A percentile compares a stretch with the other conserved stretches of the same genome.
Evolutionary conservation across 2,888 invertebrate genomes (phyloP).

Genomic region (Eupithecia tripunctaria): DNA sequence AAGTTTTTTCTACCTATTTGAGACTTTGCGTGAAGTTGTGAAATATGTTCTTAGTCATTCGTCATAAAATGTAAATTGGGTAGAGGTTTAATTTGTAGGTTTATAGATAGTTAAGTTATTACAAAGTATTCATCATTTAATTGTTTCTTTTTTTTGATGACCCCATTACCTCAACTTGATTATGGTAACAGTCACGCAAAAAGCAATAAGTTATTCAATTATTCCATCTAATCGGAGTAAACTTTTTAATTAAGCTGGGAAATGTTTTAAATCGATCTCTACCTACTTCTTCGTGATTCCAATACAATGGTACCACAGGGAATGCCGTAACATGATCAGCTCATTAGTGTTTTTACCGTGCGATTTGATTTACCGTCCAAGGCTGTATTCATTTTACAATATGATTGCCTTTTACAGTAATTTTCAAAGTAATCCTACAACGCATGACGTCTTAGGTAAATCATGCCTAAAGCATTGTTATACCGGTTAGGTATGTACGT

Average conservation of each 20-base stretch:
- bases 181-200: background rate
- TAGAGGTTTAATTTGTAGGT: background rate
- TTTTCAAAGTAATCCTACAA: slow-evolving; percentile 3
- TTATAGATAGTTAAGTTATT: background rate
- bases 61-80: background rate
- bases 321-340: slow-evolving; percentile 11
- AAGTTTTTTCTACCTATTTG: background rate
- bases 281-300: slow-evolving; percentile 8
- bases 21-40: background rate
- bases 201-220: background rate
- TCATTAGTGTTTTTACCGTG: slow-evolving; percentile 16
- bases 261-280: background rate
- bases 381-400: background rate
- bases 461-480: background rate
- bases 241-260: background rate
- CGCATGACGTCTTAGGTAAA: background rate
- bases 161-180: background rate
- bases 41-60: background rate
- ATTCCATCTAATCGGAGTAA: background rate
- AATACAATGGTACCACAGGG: slow-evolving; percentile 8
- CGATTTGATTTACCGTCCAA: background rate
- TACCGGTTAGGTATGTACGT: slow-evolving; percentile 9
- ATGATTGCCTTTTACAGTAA: background rate
- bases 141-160: background rate
- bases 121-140: background rate